Evolutionary conservation across 1,140 invertebrate species (phyloP), one percentile per base, ranked within the genome.

Genomic region (Planococcus citri): DNA sequence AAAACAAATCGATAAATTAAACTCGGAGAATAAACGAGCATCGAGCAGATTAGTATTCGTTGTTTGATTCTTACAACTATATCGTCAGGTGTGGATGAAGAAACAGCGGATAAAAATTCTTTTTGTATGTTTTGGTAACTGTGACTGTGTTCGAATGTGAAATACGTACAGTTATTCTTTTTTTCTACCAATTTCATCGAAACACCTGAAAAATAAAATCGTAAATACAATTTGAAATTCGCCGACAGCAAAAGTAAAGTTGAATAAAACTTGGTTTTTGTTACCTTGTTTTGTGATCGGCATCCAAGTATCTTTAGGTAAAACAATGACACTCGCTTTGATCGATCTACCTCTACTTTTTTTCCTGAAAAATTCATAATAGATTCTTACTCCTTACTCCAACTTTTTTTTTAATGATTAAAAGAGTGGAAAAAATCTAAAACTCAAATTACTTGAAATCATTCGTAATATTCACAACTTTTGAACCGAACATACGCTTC

Each of bases 401-500:
- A 10, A 51, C 6, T 38, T 37, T 20, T 8, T 21, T 17, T 37
- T 37, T 33, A 14, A 33, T 20, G n/a, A n/a, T n/a, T n/a, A n/a
- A n/a, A 24, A 21, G 17, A 61, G 9, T 9, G 21, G 24, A 70
- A 70, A 29, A 70, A n/a, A 22, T 14, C 4, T n/a, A n/a, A 67
- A 64, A 27, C 10, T 3, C 9, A 67, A 33, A 29, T 24, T 64
- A 60, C 60, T 21, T 64, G 25, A 64, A 64, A 4, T 64, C 60
- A 10, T 17, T 14, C 3, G 71, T 51, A 27, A 67, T 67, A 76
- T 88, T 85, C 20, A 91, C 82, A 69, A 89, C 86, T 78, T 87
- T 88, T 10, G 87, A 86, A 6, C 92, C 92, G 83, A 95, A 95
- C 73, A 92, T 89, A 75, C 85, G 85, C 71, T 86, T 88, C 72